Evolutionary conservation across 92 coral and sea anemone species (phyloP).

Genomic region (Phenganax stokvisi): DNA sequence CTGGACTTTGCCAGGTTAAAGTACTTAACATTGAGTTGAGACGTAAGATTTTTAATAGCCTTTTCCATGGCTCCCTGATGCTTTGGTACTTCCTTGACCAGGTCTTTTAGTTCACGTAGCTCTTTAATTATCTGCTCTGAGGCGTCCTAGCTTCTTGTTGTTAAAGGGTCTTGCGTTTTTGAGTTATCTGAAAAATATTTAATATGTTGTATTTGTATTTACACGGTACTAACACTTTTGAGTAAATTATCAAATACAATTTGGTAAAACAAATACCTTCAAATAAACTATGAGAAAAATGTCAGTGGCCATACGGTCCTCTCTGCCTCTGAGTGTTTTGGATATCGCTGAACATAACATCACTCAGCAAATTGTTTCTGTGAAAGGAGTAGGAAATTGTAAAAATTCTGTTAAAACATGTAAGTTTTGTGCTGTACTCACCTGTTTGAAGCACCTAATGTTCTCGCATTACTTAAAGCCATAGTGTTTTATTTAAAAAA

Average conservation of each 20-base stretch:
- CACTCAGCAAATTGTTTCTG: no score
- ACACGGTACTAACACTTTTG: no score
- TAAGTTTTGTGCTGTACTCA: not conserved
- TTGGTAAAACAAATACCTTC: not conserved
- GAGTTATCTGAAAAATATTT: not conserved
- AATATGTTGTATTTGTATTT: no score
- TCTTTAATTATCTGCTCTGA: not conserved
- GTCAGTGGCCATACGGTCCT: not conserved
- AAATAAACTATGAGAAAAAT: not conserved
- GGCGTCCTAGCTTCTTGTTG: not conserved
- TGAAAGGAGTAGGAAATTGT: no score
- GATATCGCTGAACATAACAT: no score
- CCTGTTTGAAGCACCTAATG: constrained; percentile 1
- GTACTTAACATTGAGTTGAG: not conserved
- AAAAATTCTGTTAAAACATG: not conserved
- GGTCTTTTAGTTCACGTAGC: not conserved
- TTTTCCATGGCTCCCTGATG: not conserved
- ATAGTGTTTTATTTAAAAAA: not conserved
- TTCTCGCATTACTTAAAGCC: not conserved
- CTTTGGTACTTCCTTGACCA: not conserved
- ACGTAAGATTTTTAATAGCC: not conserved
- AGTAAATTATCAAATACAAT: no score
- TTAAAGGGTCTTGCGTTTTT: not conserved
- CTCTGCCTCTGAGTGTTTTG: no score
- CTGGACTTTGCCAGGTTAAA: not conserved